phyloP scores from a whole-genome alignment of 2,113 vertebrate genomes.

The Mola mola region DNA sequence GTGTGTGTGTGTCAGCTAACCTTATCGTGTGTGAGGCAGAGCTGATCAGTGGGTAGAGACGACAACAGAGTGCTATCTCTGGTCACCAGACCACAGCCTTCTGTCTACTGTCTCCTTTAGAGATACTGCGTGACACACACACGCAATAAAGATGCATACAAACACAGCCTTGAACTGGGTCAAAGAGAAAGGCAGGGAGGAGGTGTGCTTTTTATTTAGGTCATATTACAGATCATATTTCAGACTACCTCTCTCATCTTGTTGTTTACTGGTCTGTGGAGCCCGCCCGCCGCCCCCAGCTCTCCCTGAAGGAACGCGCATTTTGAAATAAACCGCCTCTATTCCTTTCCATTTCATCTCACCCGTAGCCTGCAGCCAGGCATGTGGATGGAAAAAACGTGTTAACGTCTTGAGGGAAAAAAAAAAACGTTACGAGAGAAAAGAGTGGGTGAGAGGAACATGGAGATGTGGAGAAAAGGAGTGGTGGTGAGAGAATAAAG shows the following conservation, averaged over 20 bases:
- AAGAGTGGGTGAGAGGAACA: slow-evolving; percentile 38
- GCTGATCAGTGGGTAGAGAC: slow-evolving; percentile 59
- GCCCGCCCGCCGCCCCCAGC: slow-evolving; percentile 25
- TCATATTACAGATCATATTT: slow-evolving; percentile 64
- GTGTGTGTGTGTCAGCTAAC: slow-evolving; percentile 21
- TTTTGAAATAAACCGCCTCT: slow-evolving; percentile 49
- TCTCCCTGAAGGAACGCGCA: slow-evolving; percentile 49
- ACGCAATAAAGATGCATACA: neutral
- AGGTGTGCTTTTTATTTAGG: slow-evolving; percentile 65
- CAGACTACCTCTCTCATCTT: slow-evolving; percentile 38
- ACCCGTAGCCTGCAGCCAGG: slow-evolving; percentile 55
- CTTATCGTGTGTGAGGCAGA: slow-evolving; percentile 40
- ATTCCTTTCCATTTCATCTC: slow-evolving; percentile 66
- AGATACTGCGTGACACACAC: slow-evolving; percentile 15
- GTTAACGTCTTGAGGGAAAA: slow-evolving; percentile 57
- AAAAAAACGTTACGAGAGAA: slow-evolving; percentile 6
- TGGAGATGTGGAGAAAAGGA: slow-evolving; percentile 14
- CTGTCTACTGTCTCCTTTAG: slow-evolving; percentile 35
- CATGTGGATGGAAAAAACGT: slow-evolving; percentile 74
- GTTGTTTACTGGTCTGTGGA: slow-evolving; percentile 55
- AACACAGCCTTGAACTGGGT: slow-evolving; percentile 38
- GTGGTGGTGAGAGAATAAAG: slow-evolving; percentile 22
- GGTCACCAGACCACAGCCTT: slow-evolving; percentile 56
- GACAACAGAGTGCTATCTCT: slow-evolving; percentile 67
- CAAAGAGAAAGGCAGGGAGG: slow-evolving; percentile 29